Evolutionary conservation across 1,140 invertebrate genomes (phyloP).

Genomic region (Panagrolaimus sp.): DNA sequence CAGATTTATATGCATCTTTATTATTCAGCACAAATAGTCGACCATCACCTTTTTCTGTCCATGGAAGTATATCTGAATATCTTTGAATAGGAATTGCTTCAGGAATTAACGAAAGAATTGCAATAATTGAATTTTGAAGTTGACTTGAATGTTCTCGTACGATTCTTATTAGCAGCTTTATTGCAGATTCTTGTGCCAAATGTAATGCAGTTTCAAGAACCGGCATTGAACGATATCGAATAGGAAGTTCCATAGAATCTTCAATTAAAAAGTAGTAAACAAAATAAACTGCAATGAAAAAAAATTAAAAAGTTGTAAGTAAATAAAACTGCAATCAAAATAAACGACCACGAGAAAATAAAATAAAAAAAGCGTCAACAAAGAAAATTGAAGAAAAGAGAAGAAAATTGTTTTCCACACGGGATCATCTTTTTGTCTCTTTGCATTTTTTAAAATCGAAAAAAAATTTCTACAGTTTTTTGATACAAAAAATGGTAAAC

Average conservation of each 20-base stretch:
- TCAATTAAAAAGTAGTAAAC: too few relatives aligned
- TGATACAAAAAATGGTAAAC: too few relatives aligned
- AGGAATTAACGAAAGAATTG: neutral
- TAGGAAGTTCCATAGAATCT: neutral
- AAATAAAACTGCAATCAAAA: too few relatives aligned
- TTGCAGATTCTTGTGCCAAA: neutral
- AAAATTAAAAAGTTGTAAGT: too few relatives aligned
- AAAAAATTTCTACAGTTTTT: too few relatives aligned
- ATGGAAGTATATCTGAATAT: neutral
- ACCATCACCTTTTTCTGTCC: neutral
- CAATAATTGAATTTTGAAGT: neutral
- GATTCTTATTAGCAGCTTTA: neutral
- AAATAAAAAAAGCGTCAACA: too few relatives aligned
- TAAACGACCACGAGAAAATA: too few relatives aligned
- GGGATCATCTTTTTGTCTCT: too few relatives aligned
- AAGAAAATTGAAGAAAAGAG: too few relatives aligned
- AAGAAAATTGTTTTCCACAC: too few relatives aligned
- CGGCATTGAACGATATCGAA: neutral
- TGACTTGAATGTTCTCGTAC: neutral
- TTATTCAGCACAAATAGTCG: constrained; percentile 11
- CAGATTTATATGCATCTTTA: neutral
- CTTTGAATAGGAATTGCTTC: neutral
- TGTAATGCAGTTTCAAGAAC: neutral
- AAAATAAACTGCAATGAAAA: too few relatives aligned
- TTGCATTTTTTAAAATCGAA: too few relatives aligned